Conservation (phyloP, 2,888 invertebrate genomes). For the Acrobasis consociella region DNA sequence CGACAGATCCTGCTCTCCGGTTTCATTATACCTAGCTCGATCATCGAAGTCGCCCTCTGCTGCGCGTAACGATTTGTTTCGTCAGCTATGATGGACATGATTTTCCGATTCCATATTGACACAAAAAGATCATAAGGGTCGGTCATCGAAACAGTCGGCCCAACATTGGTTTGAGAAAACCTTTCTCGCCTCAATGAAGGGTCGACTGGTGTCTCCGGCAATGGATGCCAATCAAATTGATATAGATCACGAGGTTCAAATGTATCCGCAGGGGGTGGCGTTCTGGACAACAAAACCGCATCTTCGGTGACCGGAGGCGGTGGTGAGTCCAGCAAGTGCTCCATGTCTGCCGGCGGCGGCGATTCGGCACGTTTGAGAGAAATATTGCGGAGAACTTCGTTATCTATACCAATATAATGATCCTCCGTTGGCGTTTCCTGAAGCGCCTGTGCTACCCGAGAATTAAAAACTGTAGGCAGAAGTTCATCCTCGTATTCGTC, state of each 20-base stretch:
- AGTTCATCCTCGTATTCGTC: background rate
- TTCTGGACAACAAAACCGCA: background rate
- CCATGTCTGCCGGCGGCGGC: background rate
- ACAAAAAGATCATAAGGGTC: background rate
- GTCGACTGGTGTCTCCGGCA: background rate
- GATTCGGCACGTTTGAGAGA: background rate
- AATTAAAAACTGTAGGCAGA: background rate
- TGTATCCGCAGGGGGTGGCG: background rate
- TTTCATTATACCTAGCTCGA: background rate
- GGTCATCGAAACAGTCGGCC: background rate
- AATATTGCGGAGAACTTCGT: background rate
- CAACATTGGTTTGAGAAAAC: background rate
- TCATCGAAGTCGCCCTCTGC: background rate
- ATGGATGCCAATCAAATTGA: background rate
- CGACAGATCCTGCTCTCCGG: background rate
- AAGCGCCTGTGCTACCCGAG: background rate
- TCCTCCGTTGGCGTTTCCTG: background rate
- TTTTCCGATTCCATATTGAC: background rate
- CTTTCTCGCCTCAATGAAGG: background rate
- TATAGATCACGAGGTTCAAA: background rate
- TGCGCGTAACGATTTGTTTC: constrained; percentile 5
- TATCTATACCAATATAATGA: background rate
- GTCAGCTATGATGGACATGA: background rate
- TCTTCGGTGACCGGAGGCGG: background rate
- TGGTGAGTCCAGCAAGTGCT: background rate